Conservation (phyloP, 2,888 invertebrate species). For the Cheilosia scutellata region DNA sequence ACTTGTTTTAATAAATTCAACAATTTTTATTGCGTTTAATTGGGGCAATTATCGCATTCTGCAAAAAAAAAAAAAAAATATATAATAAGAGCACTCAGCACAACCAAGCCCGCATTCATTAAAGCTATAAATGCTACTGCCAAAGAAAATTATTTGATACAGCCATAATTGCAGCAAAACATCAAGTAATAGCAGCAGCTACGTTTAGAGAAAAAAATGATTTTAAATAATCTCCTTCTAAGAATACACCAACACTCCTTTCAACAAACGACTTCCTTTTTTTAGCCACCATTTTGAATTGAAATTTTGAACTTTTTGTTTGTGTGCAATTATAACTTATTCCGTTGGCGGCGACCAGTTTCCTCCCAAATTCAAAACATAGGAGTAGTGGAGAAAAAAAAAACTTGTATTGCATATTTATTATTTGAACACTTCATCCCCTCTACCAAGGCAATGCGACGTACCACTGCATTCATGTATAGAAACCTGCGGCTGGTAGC, state of each 20-base stretch:
- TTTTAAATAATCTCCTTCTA: constrained; percentile 71
- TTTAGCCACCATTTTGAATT: constrained; percentile 73
- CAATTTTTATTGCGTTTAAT: constrained; percentile 69
- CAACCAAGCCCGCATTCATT: constrained; percentile 64
- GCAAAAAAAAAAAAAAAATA: constrained; percentile 10
- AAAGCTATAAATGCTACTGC: constrained; percentile 71
- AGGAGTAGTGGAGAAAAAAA: constrained; percentile 48
- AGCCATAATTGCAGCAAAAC: constrained; percentile 68
- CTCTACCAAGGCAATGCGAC: constrained; percentile 30
- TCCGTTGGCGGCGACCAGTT: constrained; percentile 71
- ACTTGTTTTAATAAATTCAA: constrained; percentile 68
- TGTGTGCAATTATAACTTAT: constrained; percentile 71
- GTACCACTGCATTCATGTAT: constrained; percentile 38
- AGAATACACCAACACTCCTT: constrained; percentile 67
- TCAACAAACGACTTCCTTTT: constrained; percentile 65
- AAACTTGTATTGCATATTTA: constrained; percentile 70
- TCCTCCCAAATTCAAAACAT: constrained; percentile 69
- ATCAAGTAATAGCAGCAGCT: constrained; percentile 52
- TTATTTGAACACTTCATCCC: constrained; percentile 72
- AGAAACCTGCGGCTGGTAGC: constrained; percentile 30
- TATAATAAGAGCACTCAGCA: constrained; percentile 31
- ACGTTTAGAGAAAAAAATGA: constrained; percentile 31
- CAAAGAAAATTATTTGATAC: constrained; percentile 73
- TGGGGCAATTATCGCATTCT: constrained; percentile 66
- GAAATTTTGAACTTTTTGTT: constrained; percentile 70